Conservation (phyloP, 2,113 vertebrate species). For the Rana temporaria region DNA sequence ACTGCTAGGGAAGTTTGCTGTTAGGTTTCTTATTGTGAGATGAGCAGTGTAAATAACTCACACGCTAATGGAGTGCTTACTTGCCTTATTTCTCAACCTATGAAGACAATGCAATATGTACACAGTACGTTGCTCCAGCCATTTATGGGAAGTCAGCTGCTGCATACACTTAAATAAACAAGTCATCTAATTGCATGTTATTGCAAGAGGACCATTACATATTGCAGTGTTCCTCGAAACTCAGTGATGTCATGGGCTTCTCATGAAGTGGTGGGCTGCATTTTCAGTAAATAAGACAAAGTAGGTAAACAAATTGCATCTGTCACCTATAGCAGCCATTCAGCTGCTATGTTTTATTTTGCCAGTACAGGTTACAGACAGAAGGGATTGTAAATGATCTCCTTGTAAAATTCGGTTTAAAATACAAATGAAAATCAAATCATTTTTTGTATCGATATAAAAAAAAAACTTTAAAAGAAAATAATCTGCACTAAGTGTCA, state of each 20-base stretch:
- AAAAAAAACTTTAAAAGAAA: no score
- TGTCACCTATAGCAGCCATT: no score
- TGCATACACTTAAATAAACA: neutral
- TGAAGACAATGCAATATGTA: slow-evolving; percentile 8
- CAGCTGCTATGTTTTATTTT: no score
- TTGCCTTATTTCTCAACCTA: neutral
- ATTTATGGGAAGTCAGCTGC: slow-evolving; percentile 17
- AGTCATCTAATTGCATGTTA: slow-evolving; percentile 15
- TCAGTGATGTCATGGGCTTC: neutral
- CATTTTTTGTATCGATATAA: no score
- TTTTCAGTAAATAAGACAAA: no score
- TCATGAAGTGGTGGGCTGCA: no score
- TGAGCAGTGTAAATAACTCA: slow-evolving; percentile 15
- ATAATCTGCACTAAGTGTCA: no score
- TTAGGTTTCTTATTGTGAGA: neutral
- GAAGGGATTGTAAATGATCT: no score
- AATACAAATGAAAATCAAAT: no score
- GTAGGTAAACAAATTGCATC: no score
- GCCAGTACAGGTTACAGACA: no score
- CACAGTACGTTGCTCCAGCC: neutral
- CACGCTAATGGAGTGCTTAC: neutral
- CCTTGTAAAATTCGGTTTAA: no score
- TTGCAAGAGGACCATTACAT: neutral
- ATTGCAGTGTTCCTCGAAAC: neutral
- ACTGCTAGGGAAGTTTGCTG: neutral